phyloP scores from a whole-genome alignment of 1,140 invertebrate genomes.

The Coelopa frigida region DNA sequence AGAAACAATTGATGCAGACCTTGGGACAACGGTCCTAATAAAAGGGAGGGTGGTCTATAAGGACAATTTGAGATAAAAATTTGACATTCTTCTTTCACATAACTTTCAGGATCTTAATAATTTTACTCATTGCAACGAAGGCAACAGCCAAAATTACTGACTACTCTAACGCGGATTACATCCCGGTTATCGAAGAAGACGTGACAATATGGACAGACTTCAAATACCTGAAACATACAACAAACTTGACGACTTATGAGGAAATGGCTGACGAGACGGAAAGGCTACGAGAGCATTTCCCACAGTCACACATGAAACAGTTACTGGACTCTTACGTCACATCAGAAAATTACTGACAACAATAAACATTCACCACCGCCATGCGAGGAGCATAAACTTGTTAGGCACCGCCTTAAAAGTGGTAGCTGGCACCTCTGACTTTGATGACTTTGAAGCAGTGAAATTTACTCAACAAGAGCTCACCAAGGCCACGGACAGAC shows the following conservation, averaged over 20 bases:
- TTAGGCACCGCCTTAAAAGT: slow-evolving; percentile 8
- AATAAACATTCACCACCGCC: slow-evolving; percentile 4
- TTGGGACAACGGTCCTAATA: background rate
- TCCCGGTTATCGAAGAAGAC: slow-evolving; percentile 3
- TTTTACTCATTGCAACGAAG: background rate
- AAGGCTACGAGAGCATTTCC: slow-evolving; percentile 3
- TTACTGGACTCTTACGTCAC: background rate
- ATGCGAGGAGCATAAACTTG: slow-evolving; percentile 9
- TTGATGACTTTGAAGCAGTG: slow-evolving; percentile 5
- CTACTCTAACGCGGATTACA: slow-evolving; percentile 16
- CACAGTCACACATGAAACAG: slow-evolving; percentile 1
- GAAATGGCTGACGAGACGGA: background rate
- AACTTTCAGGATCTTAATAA: background rate
- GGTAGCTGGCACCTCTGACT: slow-evolving; percentile 7
- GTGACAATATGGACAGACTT: slow-evolving; percentile 3
- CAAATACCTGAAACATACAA: background rate
- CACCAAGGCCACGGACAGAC: slow-evolving; percentile 1
- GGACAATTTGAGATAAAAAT: too few species aligned
- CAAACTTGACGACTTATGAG: background rate
- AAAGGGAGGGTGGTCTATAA: background rate
- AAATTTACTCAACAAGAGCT: slow-evolving; percentile 6
- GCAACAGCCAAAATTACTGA: slow-evolving; percentile 11
- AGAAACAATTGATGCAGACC: slow-evolving; percentile 11
- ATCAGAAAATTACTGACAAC: slow-evolving; percentile 4
- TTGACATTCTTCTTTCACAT: background rate